Evolutionary conservation across 2,888 invertebrate genomes (phyloP), one percentile per base, ranked within the genome.

Genomic region (Aromia moschata): DNA sequence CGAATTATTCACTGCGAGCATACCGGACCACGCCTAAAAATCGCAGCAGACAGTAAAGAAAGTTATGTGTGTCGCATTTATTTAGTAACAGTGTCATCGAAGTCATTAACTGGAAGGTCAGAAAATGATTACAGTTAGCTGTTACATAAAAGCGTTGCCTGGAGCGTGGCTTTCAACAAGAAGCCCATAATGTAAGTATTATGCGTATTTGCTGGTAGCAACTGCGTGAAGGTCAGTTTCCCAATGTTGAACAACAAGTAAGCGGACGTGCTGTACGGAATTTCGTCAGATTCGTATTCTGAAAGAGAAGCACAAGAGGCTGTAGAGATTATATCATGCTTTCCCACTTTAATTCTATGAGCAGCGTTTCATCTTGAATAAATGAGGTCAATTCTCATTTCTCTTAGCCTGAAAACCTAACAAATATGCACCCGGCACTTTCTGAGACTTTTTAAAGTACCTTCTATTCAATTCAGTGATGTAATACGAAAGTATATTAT

Each of bases 31-130:
- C 41, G 20, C 20, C 41, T 2, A n/a, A 18, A 18, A 41, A 11
- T n/a, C n/a, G 3, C 4, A 16, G 20, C 41, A 41, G 18, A 17
- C 18, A 41, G 9, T 20, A n/a, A 41, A n/a, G 41, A 41, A 41
- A 41, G 20, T 20, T 41, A 41, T 41, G 18, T 41, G 11, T 41
- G 41, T 15, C 41, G 41, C 15, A 11, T 41, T n/a, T 20, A 17
- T 41, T 41, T 41, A 41, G 18, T 41, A 41, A 41, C 15, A 16
- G 11, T 41, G 17, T 41, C 20, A 2, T 11, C 20, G 15, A 18
- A 18, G 12, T 10, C 17, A 15, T 41, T 1, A 20, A 18, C 3
- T 16, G 12, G 17, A 41, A 41, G 17, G 41, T 41, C 18, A 18
- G 11, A 12, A 43, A 43, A 12, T 33, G 5, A 11, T 33, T 33